phyloP scores from a whole-genome alignment of 2,113 vertebrate species.

The Scalopus aquaticus region DNA sequence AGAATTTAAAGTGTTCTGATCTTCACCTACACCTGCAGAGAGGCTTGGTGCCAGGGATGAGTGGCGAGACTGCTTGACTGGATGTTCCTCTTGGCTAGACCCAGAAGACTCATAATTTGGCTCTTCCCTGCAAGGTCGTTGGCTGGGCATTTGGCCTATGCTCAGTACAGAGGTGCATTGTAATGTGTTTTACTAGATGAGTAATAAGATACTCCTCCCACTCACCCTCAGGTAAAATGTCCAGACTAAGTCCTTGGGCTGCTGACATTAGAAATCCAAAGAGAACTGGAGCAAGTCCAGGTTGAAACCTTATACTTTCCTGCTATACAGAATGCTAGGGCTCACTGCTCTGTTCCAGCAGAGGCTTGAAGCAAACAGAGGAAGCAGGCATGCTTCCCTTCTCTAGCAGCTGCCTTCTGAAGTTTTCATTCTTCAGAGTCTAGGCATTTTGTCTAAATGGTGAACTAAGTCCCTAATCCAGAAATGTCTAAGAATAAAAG shows the following conservation, averaged over 20 bases:
- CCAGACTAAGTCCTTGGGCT: slow-evolving; percentile 32
- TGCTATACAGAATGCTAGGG: not conserved
- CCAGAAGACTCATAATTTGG: slow-evolving; percentile 33
- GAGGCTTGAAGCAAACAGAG: not conserved
- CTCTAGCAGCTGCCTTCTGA: not conserved
- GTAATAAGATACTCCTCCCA: slow-evolving; percentile 38
- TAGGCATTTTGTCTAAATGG: not conserved
- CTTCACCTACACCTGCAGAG: not conserved
- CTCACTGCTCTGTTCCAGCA: not conserved
- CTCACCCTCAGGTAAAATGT: not conserved
- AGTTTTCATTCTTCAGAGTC: slow-evolving; percentile 22
- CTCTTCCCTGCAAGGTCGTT: slow-evolving; percentile 51
- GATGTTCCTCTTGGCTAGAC: not conserved
- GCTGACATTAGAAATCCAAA: slow-evolving; percentile 60
- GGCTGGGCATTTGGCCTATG: not conserved
- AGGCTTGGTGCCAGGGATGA: not conserved
- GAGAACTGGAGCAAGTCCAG: slow-evolving; percentile 45
- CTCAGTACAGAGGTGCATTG: slow-evolving; percentile 41
- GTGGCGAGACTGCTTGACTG: not conserved
- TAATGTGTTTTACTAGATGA: slow-evolving; percentile 45
- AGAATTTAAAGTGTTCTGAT: not conserved
- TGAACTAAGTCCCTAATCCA: not conserved
- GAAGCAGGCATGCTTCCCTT: not conserved
- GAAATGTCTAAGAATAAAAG: slow-evolving; percentile 47
- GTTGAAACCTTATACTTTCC: slow-evolving; percentile 2